These are phyloP conservation scores for Lucilia sericata DNA, from an alignment of 1,140 invertebrate species.

Conservation along the genomic window DNA sequence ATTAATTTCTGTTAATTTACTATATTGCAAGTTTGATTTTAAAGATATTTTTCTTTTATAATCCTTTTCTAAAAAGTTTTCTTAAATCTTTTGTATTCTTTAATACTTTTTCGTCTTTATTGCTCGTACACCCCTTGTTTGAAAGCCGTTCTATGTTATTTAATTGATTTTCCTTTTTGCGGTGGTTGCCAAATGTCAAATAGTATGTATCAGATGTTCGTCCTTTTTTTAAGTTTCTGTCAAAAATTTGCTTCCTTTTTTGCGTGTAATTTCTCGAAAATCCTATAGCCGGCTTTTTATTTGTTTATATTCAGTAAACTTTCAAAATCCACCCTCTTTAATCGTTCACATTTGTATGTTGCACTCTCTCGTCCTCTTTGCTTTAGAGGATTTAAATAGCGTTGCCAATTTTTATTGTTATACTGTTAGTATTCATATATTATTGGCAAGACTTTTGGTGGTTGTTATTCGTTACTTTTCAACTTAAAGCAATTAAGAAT, in stretches of 20 bases:
- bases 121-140: neutral
- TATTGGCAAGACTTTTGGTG: too few relatives aligned
- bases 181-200: neutral
- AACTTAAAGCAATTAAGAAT: too few relatives aligned
- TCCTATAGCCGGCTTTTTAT: constrained; percentile 8
- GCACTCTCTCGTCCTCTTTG: neutral
- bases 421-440: neutral
- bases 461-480: too few relatives aligned
- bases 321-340: neutral
- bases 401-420: neutral
- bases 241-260: neutral
- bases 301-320: neutral
- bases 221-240: neutral
- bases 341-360: neutral
- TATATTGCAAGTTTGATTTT: neutral
- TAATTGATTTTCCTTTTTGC: constrained; percentile 16
- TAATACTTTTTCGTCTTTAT: neutral
- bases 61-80: neutral
- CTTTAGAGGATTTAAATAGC: neutral
- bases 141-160: neutral
- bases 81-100: neutral
- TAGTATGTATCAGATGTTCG: neutral
- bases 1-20: neutral
- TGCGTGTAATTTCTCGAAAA: neutral
- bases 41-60: neutral